phyloP scores from a whole-genome alignment of 1,140 invertebrate genomes.

The Drosophila hydei region DNA sequence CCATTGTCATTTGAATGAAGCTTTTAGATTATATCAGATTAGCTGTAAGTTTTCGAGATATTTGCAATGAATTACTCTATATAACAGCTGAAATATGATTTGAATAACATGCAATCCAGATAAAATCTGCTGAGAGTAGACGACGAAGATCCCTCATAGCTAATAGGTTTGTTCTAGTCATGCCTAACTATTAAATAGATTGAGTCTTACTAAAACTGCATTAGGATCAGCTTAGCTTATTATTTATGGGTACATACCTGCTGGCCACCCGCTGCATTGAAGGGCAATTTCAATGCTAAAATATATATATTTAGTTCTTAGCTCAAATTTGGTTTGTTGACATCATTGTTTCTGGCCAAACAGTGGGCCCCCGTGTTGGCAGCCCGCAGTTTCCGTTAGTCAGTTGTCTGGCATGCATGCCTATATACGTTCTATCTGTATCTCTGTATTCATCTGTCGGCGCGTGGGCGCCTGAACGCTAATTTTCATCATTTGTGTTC shows the following conservation, averaged over 20 bases:
- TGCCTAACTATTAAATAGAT: too few relatives aligned
- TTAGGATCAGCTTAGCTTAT: neutral
- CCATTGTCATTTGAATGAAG: too few relatives aligned
- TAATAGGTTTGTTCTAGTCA: too few relatives aligned
- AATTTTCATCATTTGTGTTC: slow-evolving; percentile 60
- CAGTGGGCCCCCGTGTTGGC: slow-evolving; percentile 20
- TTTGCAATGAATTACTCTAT: too few relatives aligned
- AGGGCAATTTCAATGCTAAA: slow-evolving; percentile 55
- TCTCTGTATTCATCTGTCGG: slow-evolving; percentile 10
- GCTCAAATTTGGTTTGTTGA: slow-evolving; percentile 55
- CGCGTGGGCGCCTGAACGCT: slow-evolving; percentile 59
- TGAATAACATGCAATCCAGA: too few relatives aligned
- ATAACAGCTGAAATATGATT: too few relatives aligned
- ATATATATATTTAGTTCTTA: slow-evolving; percentile 14
- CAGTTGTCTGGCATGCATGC: slow-evolving; percentile 24
- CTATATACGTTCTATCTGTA: slow-evolving; percentile 7
- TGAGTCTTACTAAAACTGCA: too few relatives aligned
- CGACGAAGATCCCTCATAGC: too few relatives aligned
- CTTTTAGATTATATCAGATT: too few relatives aligned
- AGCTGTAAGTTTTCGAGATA: too few relatives aligned
- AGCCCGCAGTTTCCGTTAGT: slow-evolving; percentile 53
- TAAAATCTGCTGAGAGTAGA: too few relatives aligned
- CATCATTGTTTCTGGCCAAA: slow-evolving; percentile 45
- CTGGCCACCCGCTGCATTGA: slow-evolving; percentile 32
- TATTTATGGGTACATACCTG: slow-evolving; percentile 7